These are phyloP conservation scores for Cyprinella venusta DNA, from an alignment of 2,797 vertebrate species.

Conservation along the genomic window DNA sequence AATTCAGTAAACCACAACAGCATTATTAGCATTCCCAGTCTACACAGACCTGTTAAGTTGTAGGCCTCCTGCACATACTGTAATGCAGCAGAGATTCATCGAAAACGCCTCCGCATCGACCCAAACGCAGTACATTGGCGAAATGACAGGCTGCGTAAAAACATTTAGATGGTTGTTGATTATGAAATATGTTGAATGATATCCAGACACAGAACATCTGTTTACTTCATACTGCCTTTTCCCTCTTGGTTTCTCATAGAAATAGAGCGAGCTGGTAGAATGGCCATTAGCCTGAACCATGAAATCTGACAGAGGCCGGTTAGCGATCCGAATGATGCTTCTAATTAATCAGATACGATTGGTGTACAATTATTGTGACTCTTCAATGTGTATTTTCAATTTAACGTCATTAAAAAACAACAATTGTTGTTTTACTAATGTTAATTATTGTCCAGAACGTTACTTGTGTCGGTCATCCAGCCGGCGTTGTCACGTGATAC, in stretches of 20 bases:
- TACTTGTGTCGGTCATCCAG: no score
- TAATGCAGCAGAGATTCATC: constrained; percentile 29
- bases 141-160: constrained; percentile 6
- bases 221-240: constrained; percentile 35
- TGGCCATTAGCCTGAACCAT: background rate
- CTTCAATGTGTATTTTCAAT: background rate
- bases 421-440: background rate
- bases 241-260: constrained; percentile 15
- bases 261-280: constrained; percentile 3
- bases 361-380: background rate
- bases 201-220: constrained; percentile 26
- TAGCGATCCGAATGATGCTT: background rate
- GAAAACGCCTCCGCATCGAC: constrained; percentile 12
- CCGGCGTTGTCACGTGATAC: background rate
- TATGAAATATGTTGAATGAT: background rate
- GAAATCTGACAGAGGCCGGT: background rate
- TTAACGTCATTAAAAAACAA: no score
- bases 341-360: background rate
- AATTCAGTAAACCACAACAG: background rate
- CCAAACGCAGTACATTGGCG: background rate
- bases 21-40: background rate
- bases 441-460: background rate
- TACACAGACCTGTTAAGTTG: constrained; percentile 21
- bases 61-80: constrained; percentile 28
- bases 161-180: background rate